Conservation (phyloP, 2,888 invertebrate genomes). For the Meliscaeva auricollis region DNA sequence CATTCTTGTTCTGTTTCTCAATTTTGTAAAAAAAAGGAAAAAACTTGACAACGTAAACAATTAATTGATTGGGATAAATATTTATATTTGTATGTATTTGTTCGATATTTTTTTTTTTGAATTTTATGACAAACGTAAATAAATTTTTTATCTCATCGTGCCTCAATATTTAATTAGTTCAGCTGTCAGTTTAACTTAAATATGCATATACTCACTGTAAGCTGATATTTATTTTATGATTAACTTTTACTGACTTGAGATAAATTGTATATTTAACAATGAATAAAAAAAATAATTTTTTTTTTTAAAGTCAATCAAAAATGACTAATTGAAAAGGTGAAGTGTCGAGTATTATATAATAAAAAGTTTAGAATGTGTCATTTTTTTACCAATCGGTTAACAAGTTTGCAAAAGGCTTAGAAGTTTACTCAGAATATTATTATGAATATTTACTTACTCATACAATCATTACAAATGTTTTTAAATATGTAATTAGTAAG, state of each 20-base stretch:
- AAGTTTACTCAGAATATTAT: too few species aligned
- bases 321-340: not conserved
- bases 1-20: too few species aligned
- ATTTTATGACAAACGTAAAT: not conserved
- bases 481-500: too few species aligned
- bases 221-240: not conserved
- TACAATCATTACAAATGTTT: too few species aligned
- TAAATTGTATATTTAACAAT: slow-evolving; percentile 12
- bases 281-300: not conserved
- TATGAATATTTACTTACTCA: too few species aligned
- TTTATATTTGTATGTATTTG: not conserved
- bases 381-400: too few species aligned
- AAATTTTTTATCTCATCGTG: not conserved
- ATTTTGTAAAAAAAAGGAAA: too few species aligned
- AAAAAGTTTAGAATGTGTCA: too few species aligned
- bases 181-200: slow-evolving; percentile 6
- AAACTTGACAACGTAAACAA: not conserved
- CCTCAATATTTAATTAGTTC: slow-evolving; percentile 24
- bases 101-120: not conserved
- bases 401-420: too few species aligned
- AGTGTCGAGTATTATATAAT: too few species aligned
- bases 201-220: not conserved
- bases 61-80: too few species aligned
- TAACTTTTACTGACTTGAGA: not conserved
- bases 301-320: not conserved